Conservation (phyloP, 2,888 invertebrate genomes). For the Tethea ocularis region DNA sequence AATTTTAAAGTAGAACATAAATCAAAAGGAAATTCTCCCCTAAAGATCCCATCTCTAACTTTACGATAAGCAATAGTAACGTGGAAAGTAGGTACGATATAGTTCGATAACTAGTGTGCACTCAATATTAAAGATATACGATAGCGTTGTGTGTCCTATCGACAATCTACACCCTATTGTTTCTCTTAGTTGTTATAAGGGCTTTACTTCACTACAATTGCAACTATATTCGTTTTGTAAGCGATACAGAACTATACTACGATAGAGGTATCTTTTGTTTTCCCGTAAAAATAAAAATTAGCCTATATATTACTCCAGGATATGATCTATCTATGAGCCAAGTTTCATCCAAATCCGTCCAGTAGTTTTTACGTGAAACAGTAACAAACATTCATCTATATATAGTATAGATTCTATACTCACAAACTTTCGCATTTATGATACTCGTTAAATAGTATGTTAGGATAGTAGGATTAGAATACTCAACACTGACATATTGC, state of each 20-base stretch:
- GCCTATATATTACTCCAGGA: too few species aligned
- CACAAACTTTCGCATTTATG: too few species aligned
- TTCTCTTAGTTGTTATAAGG: constrained; percentile 32
- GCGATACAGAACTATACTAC: not conserved
- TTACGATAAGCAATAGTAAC: not conserved
- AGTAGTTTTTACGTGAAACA: too few species aligned
- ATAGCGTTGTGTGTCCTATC: constrained; percentile 51
- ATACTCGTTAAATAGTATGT: too few species aligned
- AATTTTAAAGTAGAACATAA: not conserved
- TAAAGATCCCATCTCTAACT: not conserved
- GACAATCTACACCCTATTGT: constrained; percentile 49
- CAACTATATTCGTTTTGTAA: constrained; percentile 9
- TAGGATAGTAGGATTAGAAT: too few species aligned
- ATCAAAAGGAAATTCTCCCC: not conserved
- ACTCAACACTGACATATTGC: too few species aligned
- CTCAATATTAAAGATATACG: constrained; percentile 46
- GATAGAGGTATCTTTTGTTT: too few species aligned
- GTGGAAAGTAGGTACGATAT: not conserved
- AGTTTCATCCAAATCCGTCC: too few species aligned
- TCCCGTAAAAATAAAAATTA: too few species aligned
- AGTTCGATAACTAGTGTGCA: constrained; percentile 21
- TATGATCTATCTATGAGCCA: too few species aligned
- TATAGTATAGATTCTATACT: too few species aligned
- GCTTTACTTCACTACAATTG: constrained; percentile 13
- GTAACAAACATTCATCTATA: too few species aligned